These are phyloP conservation scores for Lycia hirtaria DNA, from an alignment of 2,888 invertebrate species.

Conservation along the genomic window DNA sequence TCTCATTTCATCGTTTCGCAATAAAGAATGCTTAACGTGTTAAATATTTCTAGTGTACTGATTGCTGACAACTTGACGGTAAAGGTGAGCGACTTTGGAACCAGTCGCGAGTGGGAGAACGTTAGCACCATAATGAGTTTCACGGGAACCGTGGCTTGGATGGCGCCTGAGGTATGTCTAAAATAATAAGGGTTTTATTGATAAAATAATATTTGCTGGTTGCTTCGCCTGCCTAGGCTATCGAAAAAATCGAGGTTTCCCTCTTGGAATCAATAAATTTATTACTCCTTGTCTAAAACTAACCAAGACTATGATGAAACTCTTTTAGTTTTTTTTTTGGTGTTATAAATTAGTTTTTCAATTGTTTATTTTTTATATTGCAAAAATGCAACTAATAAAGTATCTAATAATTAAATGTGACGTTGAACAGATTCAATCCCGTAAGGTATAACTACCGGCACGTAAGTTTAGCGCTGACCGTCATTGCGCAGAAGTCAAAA, in stretches of 20 bases:
- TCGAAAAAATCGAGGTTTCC: neutral
- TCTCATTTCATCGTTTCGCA: neutral
- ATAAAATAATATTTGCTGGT: neutral
- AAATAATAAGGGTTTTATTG: neutral
- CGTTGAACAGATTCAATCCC: too few relatives aligned
- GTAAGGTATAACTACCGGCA: too few relatives aligned
- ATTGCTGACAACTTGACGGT: constrained; percentile 92
- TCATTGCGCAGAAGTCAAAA: too few relatives aligned
- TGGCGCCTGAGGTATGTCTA: constrained; percentile 94
- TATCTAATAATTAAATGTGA: too few relatives aligned
- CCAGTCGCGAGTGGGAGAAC: constrained; percentile 97
- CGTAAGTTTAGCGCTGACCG: too few relatives aligned
- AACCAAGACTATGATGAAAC: too few relatives aligned
- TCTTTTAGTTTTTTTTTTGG: neutral
- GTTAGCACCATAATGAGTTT: constrained; percentile 98
- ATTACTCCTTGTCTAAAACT: too few relatives aligned
- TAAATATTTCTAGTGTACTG: constrained; percentile 87
- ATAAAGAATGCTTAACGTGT: constrained; percentile 2
- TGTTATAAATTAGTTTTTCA: neutral
- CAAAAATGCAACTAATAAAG: too few relatives aligned
- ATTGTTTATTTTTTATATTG: too few relatives aligned
- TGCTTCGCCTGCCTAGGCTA: neutral
- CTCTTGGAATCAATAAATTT: too few relatives aligned
- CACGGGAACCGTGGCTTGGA: constrained; percentile 99
- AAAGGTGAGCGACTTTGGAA: constrained; percentile 99